phyloP scores from a whole-genome alignment of 2,888 invertebrate species.

The Sphaerophoria taeniata region DNA sequence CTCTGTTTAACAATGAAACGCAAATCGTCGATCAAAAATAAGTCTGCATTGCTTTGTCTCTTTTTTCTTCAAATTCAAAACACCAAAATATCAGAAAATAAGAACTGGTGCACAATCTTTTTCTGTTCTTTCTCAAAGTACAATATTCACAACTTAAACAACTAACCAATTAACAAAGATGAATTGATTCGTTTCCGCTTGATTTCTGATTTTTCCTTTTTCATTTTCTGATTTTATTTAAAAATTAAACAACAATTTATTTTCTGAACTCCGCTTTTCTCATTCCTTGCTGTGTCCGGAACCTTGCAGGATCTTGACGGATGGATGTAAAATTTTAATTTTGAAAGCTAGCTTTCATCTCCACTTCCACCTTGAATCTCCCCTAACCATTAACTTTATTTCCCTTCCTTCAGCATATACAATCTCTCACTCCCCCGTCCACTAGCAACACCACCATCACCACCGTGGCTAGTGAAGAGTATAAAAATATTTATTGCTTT shows the following conservation, averaged over 20 bases:
- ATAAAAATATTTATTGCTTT: slow-evolving; percentile 37
- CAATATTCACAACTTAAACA: neutral
- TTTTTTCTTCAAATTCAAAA: too few species aligned
- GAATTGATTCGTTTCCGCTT: neutral
- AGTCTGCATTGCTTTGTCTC: too few species aligned
- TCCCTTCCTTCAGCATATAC: too few species aligned
- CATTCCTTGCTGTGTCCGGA: neutral
- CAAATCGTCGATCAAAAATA: too few species aligned
- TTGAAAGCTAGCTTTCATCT: neutral
- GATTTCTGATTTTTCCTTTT: slow-evolving; percentile 19
- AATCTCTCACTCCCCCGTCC: neutral
- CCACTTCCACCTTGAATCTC: neutral
- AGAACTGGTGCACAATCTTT: too few species aligned
- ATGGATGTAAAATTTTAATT: slow-evolving; percentile 22
- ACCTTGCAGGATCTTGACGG: neutral
- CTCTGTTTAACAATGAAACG: too few species aligned
- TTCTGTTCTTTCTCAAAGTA: too few species aligned
- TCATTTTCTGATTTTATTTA: slow-evolving; percentile 19
- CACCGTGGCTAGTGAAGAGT: neutral
- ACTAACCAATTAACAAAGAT: slow-evolving; percentile 3
- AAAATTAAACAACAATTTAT: slow-evolving; percentile 23
- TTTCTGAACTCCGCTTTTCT: neutral
- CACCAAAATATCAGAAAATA: too few species aligned
- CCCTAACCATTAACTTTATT: neutral
- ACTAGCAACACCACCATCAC: too few species aligned